Conservation (phyloP, 2,888 invertebrate genomes). For the Encarsia formosa region DNA sequence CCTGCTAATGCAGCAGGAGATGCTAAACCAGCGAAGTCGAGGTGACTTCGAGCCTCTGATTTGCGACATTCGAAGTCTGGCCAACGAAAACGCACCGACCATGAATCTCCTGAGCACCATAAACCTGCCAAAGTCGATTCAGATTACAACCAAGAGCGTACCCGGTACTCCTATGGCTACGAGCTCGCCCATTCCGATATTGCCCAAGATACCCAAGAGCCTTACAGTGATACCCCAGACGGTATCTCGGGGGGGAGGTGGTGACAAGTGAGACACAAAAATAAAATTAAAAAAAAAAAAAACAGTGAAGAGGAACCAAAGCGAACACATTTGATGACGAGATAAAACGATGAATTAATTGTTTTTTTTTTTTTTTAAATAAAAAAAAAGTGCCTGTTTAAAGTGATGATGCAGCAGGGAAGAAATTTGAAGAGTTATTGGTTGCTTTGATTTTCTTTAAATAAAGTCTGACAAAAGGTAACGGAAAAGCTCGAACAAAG, state of each 20-base stretch:
- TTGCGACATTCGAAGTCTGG: constrained; percentile 46
- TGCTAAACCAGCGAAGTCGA: constrained; percentile 46
- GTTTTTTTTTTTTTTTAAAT: no score
- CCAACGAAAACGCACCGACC: constrained; percentile 45
- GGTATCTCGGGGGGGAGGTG: constrained; percentile 40
- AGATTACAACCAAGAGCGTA: constrained; percentile 43
- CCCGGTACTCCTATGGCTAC: constrained; percentile 23
- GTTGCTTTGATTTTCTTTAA: no score
- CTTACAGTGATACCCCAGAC: constrained; percentile 76
- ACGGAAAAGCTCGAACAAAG: no score
- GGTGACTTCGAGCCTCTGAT: constrained; percentile 49
- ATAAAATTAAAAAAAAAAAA: no score
- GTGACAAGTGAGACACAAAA: constrained; percentile 39
- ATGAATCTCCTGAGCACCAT: constrained; percentile 46
- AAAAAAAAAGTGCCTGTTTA: no score
- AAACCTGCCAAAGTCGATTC: constrained; percentile 48
- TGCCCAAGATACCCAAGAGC: constrained; percentile 78
- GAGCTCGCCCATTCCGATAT: constrained; percentile 51
- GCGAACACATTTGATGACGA: neutral
- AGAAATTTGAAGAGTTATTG: constrained; percentile 26
- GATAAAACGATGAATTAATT: no score
- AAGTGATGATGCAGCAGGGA: no score
- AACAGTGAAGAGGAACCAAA: neutral
- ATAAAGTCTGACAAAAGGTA: no score
- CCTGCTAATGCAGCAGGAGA: constrained; percentile 47